These are phyloP conservation scores for Drosophila pallidifrons DNA, from an alignment of 1,140 invertebrate species.

Conservation along the genomic window DNA sequence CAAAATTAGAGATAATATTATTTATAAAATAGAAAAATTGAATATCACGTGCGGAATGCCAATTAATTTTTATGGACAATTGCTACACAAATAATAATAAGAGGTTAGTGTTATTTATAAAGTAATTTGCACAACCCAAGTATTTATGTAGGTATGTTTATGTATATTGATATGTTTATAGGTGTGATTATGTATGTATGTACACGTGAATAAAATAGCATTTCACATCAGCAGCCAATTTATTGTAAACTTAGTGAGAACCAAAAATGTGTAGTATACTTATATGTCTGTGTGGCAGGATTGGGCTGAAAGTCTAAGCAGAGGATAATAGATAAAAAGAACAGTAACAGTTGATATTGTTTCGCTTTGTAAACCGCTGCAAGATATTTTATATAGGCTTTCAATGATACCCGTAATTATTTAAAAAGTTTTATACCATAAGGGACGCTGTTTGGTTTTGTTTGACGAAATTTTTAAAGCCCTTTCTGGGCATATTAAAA, in stretches of 20 bases:
- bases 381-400: slow-evolving; percentile 14
- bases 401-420: slow-evolving; percentile 2
- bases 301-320: slow-evolving; percentile 43
- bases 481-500: not conserved
- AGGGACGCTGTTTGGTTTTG: slow-evolving; percentile 1
- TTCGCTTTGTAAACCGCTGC: slow-evolving; percentile 27
- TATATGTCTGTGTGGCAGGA: slow-evolving; percentile 64
- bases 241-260: slow-evolving; percentile 53
- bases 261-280: slow-evolving; percentile 73
- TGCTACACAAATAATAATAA: slow-evolving; percentile 45
- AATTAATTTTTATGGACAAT: slow-evolving; percentile 37
- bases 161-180: not conserved
- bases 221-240: slow-evolving; percentile 48
- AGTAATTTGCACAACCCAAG: slow-evolving; percentile 23
- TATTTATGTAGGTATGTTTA: slow-evolving; percentile 16
- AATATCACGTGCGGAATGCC: slow-evolving; percentile 10
- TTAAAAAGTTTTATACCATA: not conserved
- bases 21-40: not conserved
- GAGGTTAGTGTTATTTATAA: slow-evolving; percentile 15
- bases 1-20: slow-evolving; percentile 16
- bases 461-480: not conserved
- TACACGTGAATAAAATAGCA: slow-evolving; percentile 29
- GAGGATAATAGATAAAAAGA: slow-evolving; percentile 42
- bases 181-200: slow-evolving; percentile 24
- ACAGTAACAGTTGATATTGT: slow-evolving; percentile 34